Evolutionary conservation across 1,140 invertebrate species (phyloP).

Genomic region (Mylabris phalerata): DNA sequence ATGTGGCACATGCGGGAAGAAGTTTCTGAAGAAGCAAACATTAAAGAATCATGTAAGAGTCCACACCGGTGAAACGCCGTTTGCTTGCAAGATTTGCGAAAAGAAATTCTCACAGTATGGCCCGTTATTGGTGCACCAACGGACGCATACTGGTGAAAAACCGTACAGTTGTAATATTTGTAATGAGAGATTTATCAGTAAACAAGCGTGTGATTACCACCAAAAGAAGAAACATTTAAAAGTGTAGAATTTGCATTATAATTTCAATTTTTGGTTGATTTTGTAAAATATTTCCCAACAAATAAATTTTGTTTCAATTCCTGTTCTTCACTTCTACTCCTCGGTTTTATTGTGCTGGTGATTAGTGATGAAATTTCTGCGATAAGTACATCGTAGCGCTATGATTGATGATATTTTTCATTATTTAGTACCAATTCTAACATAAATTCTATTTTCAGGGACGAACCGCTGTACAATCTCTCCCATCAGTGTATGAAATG

Average conservation of each 20-base stretch:
- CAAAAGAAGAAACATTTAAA: constrained; percentile 38
- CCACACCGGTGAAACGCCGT: constrained; percentile 75
- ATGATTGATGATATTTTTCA: neutral
- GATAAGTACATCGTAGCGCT: too few relatives aligned
- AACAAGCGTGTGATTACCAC: constrained; percentile 49
- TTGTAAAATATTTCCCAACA: too few relatives aligned
- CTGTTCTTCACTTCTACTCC: too few relatives aligned
- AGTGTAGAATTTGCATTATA: neutral
- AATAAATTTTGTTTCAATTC: too few relatives aligned
- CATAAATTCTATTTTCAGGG: neutral
- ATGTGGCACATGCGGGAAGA: constrained; percentile 26
- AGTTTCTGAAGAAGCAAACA: constrained; percentile 61
- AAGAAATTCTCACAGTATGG: constrained; percentile 62
- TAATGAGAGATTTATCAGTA: constrained; percentile 52
- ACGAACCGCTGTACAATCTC: neutral
- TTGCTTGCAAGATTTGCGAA: constrained; percentile 56
- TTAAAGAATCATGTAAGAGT: constrained; percentile 66
- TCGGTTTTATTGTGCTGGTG: too few relatives aligned
- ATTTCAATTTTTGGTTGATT: too few relatives aligned
- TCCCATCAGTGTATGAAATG: neutral
- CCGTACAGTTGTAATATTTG: constrained; percentile 64
- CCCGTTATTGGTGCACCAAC: constrained; percentile 58
- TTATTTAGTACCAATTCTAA: neutral
- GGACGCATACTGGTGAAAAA: constrained; percentile 67
- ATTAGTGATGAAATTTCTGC: too few relatives aligned